Evolutionary conservation across 2,797 vertebrate species (phyloP), one percentile per base, ranked within the genome.

Genomic region (Lagothrix lagotricha): DNA sequence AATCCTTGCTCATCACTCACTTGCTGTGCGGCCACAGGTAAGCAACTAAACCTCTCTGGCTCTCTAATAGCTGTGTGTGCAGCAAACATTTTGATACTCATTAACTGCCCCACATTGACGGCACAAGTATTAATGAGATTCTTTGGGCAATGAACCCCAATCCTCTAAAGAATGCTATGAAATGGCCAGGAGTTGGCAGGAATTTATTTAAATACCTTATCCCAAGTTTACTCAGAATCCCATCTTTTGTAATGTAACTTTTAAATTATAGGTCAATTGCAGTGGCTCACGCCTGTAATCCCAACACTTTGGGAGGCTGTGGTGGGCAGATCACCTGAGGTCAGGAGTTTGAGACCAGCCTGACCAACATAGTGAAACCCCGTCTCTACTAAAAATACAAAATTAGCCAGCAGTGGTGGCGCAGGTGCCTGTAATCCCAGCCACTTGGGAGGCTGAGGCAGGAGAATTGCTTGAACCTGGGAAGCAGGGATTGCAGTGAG

Each of bases 21-120:
- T n/a, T 41, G 61, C 88, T 97, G 88, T 81, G 92, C 50, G 75
- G 87, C 88, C 50, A 80, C 1, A 93, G 88, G 54, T 75, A 86
- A 64, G 48, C 44, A 90, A 54, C 72, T 58, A 48, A 83, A 81
- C 72, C 48, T 95, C 58, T 96, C 96, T 95, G 88, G 70, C 39
- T 85, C 41, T 93, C 67, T 84, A 58, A 67, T 41, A 36, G 24
- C 57, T 39, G 26, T 70, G 64, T 73, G 20, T 79, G 57, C 93
- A 96, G 54, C 41, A 87, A 67, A 94, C 64, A 95, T 76, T 76
- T 39, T 52, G 39, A 89, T n/a, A 90, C 22, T 20, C 39, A 24
- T 46, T 39, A 83, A 96, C 17, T 67, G 44, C 17, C 26, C 26
- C 24, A 92, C 1, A n/a, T 67, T 67, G 76, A 10, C 46, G 61